Conservation (phyloP, 1,140 invertebrate species). For the Sycobia sp. region DNA sequence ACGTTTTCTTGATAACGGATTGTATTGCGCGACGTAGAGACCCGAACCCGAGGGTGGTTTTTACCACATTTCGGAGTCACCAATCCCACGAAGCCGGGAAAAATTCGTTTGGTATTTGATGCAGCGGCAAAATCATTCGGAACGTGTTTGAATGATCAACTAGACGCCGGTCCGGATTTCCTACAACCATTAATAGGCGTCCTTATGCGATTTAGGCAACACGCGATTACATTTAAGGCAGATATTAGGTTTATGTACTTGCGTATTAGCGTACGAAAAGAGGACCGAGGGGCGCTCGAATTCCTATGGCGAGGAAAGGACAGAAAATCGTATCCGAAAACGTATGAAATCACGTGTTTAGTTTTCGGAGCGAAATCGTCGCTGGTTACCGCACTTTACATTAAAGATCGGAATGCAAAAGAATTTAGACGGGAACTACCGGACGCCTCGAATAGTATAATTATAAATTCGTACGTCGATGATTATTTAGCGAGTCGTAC, state of each 20-base stretch:
- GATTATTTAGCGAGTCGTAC: neutral
- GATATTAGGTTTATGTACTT: conserved; percentile 55
- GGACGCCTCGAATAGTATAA: neutral
- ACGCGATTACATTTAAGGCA: conserved; percentile 37
- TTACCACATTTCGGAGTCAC: conserved; percentile 45
- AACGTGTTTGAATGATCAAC: conserved; percentile 12
- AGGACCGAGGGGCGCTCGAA: conserved; percentile 34
- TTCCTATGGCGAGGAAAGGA: conserved; percentile 43
- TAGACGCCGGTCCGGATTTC: conserved; percentile 40
- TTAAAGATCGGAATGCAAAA: neutral
- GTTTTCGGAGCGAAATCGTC: conserved; percentile 3
- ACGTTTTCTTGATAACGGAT: conserved; percentile 29
- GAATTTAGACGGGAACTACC: neutral
- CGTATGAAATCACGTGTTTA: neutral
- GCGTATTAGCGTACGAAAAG: conserved; percentile 39
- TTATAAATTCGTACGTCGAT: neutral
- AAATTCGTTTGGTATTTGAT: conserved; percentile 43
- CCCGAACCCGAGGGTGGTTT: conserved; percentile 25
- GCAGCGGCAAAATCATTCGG: conserved; percentile 16
- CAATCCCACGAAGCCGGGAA: conserved; percentile 8
- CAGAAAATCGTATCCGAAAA: conserved; percentile 20
- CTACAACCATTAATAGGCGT: conserved; percentile 39
- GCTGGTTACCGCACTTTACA: neutral
- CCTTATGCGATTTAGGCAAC: conserved; percentile 43
- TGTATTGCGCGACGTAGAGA: conserved; percentile 8